These are phyloP conservation scores for Mamestra configurata DNA, from an alignment of 1,140 invertebrate species.

Conservation along the genomic window DNA sequence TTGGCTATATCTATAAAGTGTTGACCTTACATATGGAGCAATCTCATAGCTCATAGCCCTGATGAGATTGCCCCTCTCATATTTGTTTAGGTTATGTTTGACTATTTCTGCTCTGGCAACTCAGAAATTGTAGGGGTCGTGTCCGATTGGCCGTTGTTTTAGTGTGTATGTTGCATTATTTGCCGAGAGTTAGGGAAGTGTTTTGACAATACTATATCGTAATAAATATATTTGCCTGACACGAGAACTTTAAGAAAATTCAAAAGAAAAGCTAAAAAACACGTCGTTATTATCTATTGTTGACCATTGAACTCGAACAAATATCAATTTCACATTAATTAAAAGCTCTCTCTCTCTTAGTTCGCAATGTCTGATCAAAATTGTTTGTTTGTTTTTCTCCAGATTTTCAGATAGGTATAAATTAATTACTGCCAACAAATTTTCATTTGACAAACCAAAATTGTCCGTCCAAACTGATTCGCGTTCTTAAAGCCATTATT, in stretches of 20 bases:
- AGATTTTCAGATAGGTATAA: no score
- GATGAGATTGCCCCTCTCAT: conserved; percentile 15
- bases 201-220: neutral
- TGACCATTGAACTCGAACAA: no score
- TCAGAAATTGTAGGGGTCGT: neutral
- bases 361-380: no score
- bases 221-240: no score
- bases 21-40: conserved; percentile 3
- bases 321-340: no score
- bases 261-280: no score
- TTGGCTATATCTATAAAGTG: neutral
- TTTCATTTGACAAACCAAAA: neutral
- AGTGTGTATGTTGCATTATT: neutral
- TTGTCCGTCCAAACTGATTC: neutral
- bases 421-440: no score
- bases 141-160: neutral
- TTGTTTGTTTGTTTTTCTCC: no score
- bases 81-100: conserved; percentile 31
- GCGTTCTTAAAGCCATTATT: neutral
- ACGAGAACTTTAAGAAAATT: no score
- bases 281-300: no score
- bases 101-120: neutral
- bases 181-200: neutral
- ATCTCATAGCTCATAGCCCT: conserved; percentile 6
- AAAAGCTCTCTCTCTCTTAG: no score